Percentiles rank a stretch among this genome's conserved stretches.
Conservation (phyloP, 2,113 vertebrate genomes). For the Phylloscopus whistleri region DNA sequence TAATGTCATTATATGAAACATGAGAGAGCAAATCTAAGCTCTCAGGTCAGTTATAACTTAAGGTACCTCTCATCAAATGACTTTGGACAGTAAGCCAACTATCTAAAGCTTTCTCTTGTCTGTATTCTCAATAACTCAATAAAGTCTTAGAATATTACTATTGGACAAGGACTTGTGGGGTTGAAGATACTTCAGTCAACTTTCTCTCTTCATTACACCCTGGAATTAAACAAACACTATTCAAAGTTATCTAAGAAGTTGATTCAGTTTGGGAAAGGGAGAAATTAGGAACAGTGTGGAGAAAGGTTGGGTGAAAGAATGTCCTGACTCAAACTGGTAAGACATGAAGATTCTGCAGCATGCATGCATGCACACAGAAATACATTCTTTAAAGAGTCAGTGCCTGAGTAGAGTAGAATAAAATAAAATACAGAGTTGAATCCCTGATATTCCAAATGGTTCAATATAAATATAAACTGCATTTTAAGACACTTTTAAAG, state of each 20-base stretch:
- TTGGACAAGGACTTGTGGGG: not conserved
- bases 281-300: not conserved
- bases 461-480: not conserved
- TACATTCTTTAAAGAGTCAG: not conserved
- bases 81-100: not conserved
- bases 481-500: not conserved
- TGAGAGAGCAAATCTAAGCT: not conserved
- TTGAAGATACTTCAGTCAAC: not conserved
- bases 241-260: not conserved
- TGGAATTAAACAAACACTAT: not conserved
- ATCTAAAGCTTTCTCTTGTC: not conserved
- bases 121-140: not conserved
- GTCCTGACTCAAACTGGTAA: not conserved
- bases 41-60: not conserved
- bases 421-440: not conserved
- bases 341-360: not conserved
- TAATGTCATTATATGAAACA: not conserved
- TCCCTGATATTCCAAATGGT: not conserved
- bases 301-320: not conserved
- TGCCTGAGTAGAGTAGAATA: not conserved
- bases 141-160: not conserved
- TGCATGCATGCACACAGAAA: not conserved
- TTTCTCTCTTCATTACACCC: not conserved
- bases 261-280: not conserved
- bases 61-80: not conserved